Conservation (phyloP, 2,113 vertebrate genomes). For the Rhabdornis inornatus region DNA sequence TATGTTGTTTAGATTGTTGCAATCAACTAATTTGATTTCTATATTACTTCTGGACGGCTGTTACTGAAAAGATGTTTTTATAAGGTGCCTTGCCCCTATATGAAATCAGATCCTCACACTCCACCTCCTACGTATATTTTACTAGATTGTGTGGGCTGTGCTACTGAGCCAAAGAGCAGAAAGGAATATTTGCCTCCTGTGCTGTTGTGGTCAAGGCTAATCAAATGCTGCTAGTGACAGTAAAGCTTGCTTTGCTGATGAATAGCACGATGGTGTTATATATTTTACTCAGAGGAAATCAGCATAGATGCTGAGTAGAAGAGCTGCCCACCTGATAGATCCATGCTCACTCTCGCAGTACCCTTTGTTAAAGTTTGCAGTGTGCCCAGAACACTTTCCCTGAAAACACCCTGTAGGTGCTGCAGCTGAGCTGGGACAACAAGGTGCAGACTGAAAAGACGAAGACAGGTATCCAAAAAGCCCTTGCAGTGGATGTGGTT, state of each 20-base stretch:
- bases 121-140: fast-evolving
- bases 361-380: fast-evolving
- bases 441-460: background rate
- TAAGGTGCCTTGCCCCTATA: background rate
- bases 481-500: fast-evolving
- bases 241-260: background rate
- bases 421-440: background rate
- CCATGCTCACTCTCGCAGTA: background rate
- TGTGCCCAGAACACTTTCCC: fast-evolving
- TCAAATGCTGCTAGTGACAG: background rate
- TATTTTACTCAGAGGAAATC: background rate
- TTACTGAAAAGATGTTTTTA: background rate
- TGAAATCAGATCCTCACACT: background rate
- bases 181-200: background rate
- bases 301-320: background rate
- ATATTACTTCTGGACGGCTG: background rate
- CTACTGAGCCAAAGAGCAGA: background rate
- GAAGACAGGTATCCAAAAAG: background rate
- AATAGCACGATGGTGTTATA: background rate
- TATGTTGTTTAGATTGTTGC: background rate
- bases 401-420: background rate
- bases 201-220: background rate
- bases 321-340: background rate
- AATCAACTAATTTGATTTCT: conserved; percentile 13
- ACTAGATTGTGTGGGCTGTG: background rate